These are phyloP conservation scores for Podarcis muralis DNA, from an alignment of 2,113 vertebrate species.

Conservation along the genomic window DNA sequence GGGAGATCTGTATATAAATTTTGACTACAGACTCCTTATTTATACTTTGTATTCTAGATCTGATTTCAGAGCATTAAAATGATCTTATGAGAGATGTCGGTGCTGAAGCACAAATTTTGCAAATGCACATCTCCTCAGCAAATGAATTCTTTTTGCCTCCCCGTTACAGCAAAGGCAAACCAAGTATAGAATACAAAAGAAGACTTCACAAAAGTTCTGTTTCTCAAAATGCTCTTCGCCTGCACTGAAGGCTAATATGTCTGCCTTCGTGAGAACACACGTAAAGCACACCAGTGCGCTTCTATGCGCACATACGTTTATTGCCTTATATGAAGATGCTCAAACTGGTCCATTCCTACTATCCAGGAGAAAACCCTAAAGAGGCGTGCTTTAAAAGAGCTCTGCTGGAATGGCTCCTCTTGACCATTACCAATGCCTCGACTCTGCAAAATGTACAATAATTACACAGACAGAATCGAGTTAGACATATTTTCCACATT, in stretches of 20 bases:
- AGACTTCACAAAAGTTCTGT: background rate
- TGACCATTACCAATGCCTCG: slow-evolving; percentile 58
- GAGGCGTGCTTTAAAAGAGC: slow-evolving; percentile 77
- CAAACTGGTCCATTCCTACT: slow-evolving; percentile 68
- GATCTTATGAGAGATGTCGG: background rate
- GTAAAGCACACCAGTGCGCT: slow-evolving; percentile 63
- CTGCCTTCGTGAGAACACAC: slow-evolving; percentile 15
- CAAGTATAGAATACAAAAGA: background rate
- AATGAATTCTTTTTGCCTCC: background rate
- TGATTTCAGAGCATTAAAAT: background rate
- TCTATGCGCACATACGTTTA: slow-evolving; percentile 62
- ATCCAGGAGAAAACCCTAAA: slow-evolving; percentile 82
- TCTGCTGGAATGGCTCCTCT: slow-evolving; percentile 75
- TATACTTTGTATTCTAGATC: background rate
- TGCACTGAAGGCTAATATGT: slow-evolving; percentile 65
- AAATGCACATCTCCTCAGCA: background rate
- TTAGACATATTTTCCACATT: slow-evolving; percentile 7
- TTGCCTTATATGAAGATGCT: slow-evolving; percentile 85
- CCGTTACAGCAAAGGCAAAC: background rate
- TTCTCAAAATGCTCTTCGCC: background rate
- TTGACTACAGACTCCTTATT: background rate
- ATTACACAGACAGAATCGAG: slow-evolving; percentile 23
- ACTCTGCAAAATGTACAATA: slow-evolving; percentile 73
- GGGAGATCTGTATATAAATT: background rate
- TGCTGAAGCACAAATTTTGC: background rate